Base-by-base conservation (phyloP, 2,888 invertebrate genomes). In the Eurois occulta region DNA sequence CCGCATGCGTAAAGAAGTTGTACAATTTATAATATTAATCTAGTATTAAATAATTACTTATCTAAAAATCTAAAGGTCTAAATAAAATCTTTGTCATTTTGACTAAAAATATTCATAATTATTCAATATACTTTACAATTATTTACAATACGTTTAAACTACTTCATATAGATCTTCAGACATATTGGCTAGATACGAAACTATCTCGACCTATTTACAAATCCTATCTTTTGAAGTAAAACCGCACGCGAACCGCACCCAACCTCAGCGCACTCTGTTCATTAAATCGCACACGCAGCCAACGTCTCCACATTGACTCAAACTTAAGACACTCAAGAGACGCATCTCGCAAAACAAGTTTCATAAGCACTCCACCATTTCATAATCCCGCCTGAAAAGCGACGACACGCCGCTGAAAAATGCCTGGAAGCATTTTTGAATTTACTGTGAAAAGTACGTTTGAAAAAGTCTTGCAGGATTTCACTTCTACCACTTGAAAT, bases 261-360 rank as follows among this genome's bases (percentile, higher is more conserved):
- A n/a, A 65, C 60, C 21, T 69, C 60, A 84, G 71, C 65, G 32
- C 55, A 72, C n/a, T 78, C n/a, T 58, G 68, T 80, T 81, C 71
- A 76, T 80, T 81, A 80, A 69, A 67, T 75, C 72, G 35, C 43
- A 75, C 71, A 82, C 68, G 77, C 83, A 69, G 68, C 70, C 35
- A 55, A 69, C 75, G 60, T 85, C 80, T 84, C 75, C 55, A 78
- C 77, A 72, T 66, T 81, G 78, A 82, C 83, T 68, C 74, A 76
- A 86, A 89, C 78, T 70, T 84, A 88, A 67, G 84, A 88, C 85
- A 85, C 88, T 84, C 88, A n/a, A 43, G 91, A 86, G 90, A 87
- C 86, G 73, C 81, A 83, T 86, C 81, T 28, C 58, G 72, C 80
- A 77, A 83, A 87, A 86, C 81, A 86, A 89, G 84, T 85, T 87